phyloP scores from a whole-genome alignment of 2,797 vertebrate genomes.

The Natrix natrix region DNA sequence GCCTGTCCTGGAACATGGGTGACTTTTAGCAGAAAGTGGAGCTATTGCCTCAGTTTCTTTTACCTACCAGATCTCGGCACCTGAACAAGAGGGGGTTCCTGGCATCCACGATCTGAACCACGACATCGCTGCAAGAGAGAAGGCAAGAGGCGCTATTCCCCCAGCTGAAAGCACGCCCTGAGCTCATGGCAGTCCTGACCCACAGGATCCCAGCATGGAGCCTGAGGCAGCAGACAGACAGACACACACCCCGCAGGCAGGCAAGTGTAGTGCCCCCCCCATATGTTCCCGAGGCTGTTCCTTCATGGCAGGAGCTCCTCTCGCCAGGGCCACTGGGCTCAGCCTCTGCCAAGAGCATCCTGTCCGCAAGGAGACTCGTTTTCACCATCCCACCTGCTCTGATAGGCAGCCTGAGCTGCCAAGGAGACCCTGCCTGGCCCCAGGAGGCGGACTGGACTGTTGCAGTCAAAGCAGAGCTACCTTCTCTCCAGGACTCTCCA shows the following conservation, averaged over 20 bases:
- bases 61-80: slow-evolving; percentile 91
- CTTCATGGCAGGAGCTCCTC: background rate
- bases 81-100: slow-evolving; percentile 94
- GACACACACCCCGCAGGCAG: background rate
- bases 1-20: background rate
- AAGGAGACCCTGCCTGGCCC: background rate
- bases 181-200: too few species aligned
- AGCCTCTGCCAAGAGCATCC: background rate
- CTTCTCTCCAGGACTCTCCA: slow-evolving; percentile 99
- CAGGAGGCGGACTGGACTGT: background rate
- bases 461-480: slow-evolving; percentile 61
- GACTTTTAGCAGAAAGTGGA: too few species aligned
- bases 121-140: slow-evolving; percentile 82
- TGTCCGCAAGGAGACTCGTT: background rate
- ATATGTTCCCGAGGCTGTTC: background rate
- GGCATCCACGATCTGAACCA: slow-evolving; percentile 95
- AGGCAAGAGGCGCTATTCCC: background rate
- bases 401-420: background rate
- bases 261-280: background rate
- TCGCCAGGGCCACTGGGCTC: fast-evolving
- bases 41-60: background rate
- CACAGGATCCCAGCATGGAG: too few species aligned
- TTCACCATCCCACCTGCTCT: background rate
- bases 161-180: background rate
- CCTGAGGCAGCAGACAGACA: background rate